Base-by-base conservation (phyloP, 2,113 vertebrate genomes). In the Melierax canorus region DNA sequence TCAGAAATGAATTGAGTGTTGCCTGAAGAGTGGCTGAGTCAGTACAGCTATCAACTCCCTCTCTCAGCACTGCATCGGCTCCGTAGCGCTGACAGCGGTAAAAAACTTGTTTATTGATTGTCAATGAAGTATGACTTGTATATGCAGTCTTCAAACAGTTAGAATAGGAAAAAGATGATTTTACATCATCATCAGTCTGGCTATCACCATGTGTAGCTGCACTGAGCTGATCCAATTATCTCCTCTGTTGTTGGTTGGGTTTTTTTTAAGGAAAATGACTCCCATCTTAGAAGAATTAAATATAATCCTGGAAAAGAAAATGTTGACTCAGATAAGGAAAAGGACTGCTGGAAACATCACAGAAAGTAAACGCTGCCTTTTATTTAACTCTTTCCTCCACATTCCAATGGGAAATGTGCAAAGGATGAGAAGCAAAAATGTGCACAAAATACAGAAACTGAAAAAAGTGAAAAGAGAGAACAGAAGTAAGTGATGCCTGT, bases 81-180 rank as follows among this genome's bases (percentile, higher is more conserved):
- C 76, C 2, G 2, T 15, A 64, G 92, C 53, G 82, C 82, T 94
- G 90, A 93, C 95, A 96, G 95, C 55, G 83, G 67, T 83, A 92
- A 84, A 91, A 93, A 77, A 38, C 56, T 71, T n/a, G 7, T 90
- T 92, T 96, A 91, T 62, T 85, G 92, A 89, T 94, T 94, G 91
- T 50, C 89, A 89, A 16, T 69, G 87, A 94, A 94, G 69, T 58
- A 79, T 75, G 73, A 58, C 73, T 96, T 36, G 62, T 79, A 89
- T 81, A 85, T 9, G 26, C 51, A 82, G 26, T 43, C 80, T 92
- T 86, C 76, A 93, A 86, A 94, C 29, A 89, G 51, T 67, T 43
- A 56, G 73, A 91, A 74, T 22, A 75, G 46, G 56, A 60, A 91
- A 94, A 72, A 89, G 64, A 75, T 53, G 19, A 50, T 82, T 94